A percentile compares a stretch with the other conserved stretches of the same genome.
These are phyloP conservation scores for Zaprionus tsacasi DNA, from an alignment of 1,140 invertebrate species.

Conservation along the genomic window DNA sequence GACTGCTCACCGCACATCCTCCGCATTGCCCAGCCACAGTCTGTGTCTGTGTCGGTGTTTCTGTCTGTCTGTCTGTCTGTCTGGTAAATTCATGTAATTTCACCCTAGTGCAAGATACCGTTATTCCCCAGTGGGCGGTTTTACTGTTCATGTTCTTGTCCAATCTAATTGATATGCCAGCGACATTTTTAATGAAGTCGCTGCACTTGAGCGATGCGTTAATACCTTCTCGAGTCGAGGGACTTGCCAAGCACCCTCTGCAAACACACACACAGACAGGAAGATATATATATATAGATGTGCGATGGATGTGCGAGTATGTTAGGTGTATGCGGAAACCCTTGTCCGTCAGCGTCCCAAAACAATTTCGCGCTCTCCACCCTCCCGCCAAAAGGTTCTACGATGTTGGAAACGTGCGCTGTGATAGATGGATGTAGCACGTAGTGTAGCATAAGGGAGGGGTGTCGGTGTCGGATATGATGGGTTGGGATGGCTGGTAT, in stretches of 20 bases:
- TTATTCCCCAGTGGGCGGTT: conserved; percentile 15
- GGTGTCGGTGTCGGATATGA: not conserved
- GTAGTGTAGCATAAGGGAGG: conserved; percentile 13
- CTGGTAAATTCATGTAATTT: conserved; percentile 2
- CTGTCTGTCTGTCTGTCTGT: not conserved
- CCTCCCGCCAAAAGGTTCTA: not conserved
- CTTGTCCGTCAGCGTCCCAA: conserved; percentile 36
- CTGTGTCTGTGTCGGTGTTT: not conserved
- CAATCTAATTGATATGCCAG: conserved; percentile 31
- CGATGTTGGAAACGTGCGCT: conserved; percentile 32
- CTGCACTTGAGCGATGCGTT: conserved; percentile 46
- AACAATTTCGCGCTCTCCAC: conserved; percentile 41
- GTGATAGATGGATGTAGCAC: conserved; percentile 50
- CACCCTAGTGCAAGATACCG: not conserved
- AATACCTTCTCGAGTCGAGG: conserved; percentile 30
- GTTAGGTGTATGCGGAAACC: conserved; percentile 4
- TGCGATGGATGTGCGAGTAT: not conserved
- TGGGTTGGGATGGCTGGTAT: not conserved
- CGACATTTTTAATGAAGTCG: conserved; percentile 40
- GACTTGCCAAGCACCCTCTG: conserved; percentile 5
- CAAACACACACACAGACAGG: not conserved
- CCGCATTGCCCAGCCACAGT: not conserved
- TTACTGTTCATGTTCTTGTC: conserved; percentile 11
- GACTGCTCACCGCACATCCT: not conserved
- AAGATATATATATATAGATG: not conserved